phyloP scores from a whole-genome alignment of 2,113 vertebrate species.

The Callochromis pleurospilus region DNA sequence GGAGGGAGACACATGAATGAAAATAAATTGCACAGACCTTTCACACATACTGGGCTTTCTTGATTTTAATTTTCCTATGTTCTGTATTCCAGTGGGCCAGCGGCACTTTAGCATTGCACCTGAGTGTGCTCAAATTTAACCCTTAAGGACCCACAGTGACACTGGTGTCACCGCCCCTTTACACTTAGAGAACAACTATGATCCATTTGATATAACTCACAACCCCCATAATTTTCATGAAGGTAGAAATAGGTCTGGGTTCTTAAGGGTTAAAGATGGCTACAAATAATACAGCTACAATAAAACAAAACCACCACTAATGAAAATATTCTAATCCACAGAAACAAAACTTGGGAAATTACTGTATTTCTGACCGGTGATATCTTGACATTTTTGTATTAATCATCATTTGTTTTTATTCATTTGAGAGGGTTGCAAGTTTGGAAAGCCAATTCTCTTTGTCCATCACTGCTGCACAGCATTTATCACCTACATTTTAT shows the following conservation, averaged over 20 bases:
- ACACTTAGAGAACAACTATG: no score
- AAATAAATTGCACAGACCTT: not conserved
- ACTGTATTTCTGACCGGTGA: not conserved
- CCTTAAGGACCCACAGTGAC: no score
- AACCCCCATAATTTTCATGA: no score
- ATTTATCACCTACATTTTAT: not conserved
- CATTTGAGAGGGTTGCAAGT: not conserved
- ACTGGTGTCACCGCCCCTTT: no score
- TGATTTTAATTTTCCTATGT: not conserved
- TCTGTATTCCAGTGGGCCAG: not conserved
- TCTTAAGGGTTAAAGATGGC: not conserved
- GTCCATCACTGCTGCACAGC: not conserved
- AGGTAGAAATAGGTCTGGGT: no score
- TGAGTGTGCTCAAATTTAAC: not conserved
- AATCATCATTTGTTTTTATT: not conserved
- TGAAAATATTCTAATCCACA: not conserved
- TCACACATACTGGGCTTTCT: not conserved
- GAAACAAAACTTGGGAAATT: not conserved
- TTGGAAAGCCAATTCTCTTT: not conserved
- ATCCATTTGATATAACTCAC: no score
- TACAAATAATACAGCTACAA: not conserved
- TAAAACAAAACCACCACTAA: not conserved
- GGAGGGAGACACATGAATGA: not conserved
- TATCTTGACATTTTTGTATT: not conserved
- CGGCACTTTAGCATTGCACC: not conserved